Evolutionary conservation across 2,888 invertebrate genomes (phyloP), one percentile per base, ranked within the genome.

Genomic region (Gastrophysa polygoni): DNA sequence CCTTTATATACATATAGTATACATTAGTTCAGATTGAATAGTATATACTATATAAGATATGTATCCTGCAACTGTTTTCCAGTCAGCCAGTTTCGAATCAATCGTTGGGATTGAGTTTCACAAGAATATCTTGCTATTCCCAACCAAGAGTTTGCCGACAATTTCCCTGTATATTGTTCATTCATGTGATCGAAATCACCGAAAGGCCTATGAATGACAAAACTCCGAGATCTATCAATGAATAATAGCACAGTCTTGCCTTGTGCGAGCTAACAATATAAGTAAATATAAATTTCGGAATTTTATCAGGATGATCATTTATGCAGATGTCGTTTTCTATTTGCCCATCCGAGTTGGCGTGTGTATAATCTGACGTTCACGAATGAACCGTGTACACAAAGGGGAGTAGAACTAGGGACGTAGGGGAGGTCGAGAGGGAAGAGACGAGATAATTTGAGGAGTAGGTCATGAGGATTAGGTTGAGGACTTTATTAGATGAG

Each of bases 321-420:
- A 47, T 59, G 56, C 56, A 56, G 48, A 59, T 60, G 54, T 60
- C 47, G 49, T 57, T 60, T 59, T 57, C 38, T 48, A 54, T 63
- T 60, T 52, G 55, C 49, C 48, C 32, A 43, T 29, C 46, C 32
- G n/a, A 38, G 56, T 57, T 59, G 52, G 63, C 59, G 59, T 57
- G 51, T 43, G 20, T 24, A 24, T 57, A 29, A 32, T 56, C 14
- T 38, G 38, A 38, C 38, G 14, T 38, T 38, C 38, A 14, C 38
- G 14, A 38, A 38, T 38, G 14, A 11, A 11, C 38, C 14, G 14
- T 38, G 14, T 38, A 38, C 38, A 38, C 14, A 14, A 14, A 14
- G 38, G 38, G 38, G 2, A 32, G 11, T 32, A 10, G 32, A 11
- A 8, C n/a, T n/a, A n/a, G n/a, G n/a, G n/a, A n/a, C n/a, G n/a